Percentiles rank a stretch among this genome's conserved stretches.
phyloP scores from a whole-genome alignment of 2,888 invertebrate genomes.

The Sarcophaga subvicina region DNA sequence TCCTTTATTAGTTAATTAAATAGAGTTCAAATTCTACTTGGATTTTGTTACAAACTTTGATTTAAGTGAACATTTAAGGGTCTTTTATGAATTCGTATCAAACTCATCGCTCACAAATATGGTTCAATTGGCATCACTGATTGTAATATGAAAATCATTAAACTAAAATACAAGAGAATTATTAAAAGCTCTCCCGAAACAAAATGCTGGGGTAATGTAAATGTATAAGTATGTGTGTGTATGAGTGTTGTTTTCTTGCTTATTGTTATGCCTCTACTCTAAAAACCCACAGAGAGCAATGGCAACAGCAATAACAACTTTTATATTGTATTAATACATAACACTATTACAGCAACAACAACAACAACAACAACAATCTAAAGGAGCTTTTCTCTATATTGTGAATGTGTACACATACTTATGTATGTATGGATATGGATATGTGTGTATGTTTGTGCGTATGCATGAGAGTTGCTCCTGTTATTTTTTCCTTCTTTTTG shows the following conservation, averaged over 20 bases:
- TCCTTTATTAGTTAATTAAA: too few species aligned
- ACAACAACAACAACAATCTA: constrained; percentile 1
- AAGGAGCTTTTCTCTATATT: neutral
- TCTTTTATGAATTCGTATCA: too few species aligned
- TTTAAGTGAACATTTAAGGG: too few species aligned
- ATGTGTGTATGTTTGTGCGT: neutral
- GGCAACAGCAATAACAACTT: constrained; percentile 51
- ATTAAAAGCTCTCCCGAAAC: constrained; percentile 40
- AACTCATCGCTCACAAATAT: neutral
- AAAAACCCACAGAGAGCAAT: constrained; percentile 3
- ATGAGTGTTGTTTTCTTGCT: constrained; percentile 19
- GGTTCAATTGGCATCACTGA: neutral
- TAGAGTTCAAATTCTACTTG: too few species aligned
- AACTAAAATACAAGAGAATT: constrained; percentile 40
- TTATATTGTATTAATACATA: constrained; percentile 30
- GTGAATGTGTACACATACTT: too few species aligned
- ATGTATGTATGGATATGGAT: neutral
- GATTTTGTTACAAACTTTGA: too few species aligned
- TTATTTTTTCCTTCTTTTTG: constrained; percentile 38
- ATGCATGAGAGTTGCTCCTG: constrained; percentile 72
- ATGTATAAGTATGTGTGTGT: neutral
- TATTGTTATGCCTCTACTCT: constrained; percentile 12
- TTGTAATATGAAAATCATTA: constrained; percentile 8
- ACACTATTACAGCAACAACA: neutral
- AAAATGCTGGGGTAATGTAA: neutral